Evolutionary conservation across 1,140 invertebrate genomes (phyloP).

Genomic region (Aphaenogaster floridana): DNA sequence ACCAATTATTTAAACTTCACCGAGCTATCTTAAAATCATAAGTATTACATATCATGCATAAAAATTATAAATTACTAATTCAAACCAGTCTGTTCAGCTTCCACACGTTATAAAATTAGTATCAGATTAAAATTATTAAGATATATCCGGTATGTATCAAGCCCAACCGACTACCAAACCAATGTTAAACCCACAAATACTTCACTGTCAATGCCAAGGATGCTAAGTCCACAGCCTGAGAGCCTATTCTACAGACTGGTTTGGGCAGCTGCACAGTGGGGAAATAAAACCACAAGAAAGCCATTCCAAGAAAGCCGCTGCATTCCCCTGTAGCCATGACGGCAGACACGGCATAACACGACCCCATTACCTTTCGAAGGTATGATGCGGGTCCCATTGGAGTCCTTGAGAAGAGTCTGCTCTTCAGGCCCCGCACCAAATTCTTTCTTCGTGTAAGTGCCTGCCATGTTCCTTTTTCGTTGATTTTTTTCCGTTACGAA

Average conservation of each 20-base stretch:
- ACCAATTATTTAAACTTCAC: neutral
- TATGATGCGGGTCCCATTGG: slow-evolving; percentile 81
- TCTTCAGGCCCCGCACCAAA: slow-evolving; percentile 82
- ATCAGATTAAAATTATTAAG: slow-evolving; percentile 2
- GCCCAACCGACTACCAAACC: slow-evolving; percentile 4
- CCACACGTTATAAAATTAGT: neutral
- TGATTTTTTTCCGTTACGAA: neutral
- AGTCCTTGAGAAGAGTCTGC: slow-evolving; percentile 83
- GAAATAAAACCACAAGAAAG: slow-evolving; percentile 55
- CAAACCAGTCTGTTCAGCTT: neutral
- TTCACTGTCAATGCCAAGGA: slow-evolving; percentile 32
- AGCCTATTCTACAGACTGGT: slow-evolving; percentile 55
- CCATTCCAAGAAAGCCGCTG: slow-evolving; percentile 39
- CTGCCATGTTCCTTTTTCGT: slow-evolving; percentile 81
- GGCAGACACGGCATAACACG: slow-evolving; percentile 1
- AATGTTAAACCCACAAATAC: slow-evolving; percentile 31
- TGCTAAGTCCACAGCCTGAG: slow-evolving; percentile 3
- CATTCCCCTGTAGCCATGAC: slow-evolving; percentile 43
- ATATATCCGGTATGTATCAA: slow-evolving; percentile 3
- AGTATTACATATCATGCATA: neutral
- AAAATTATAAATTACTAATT: slow-evolving; percentile 4
- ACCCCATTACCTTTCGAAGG: slow-evolving; percentile 80
- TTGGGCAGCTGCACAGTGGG: slow-evolving; percentile 41
- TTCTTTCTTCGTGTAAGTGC: slow-evolving; percentile 85
- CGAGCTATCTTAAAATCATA: neutral